Base-by-base conservation (phyloP, 2,888 invertebrate species). In the Antheraea yamamai region DNA sequence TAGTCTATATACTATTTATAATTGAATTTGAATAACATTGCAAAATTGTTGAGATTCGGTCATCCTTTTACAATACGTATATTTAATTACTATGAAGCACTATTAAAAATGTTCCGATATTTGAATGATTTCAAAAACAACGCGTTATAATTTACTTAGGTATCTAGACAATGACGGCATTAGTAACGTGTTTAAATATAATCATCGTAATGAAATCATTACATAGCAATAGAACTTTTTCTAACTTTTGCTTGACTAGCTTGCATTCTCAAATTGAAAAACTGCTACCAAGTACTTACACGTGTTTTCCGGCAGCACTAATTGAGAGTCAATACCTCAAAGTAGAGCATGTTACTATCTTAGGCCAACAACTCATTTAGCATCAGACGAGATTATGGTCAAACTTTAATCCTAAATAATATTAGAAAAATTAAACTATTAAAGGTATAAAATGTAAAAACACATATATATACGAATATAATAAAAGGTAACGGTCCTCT, bases 1-100 rank as follows among this genome's bases (percentile, higher is more conserved):
- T 51, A 47, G 78, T 78, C 79, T 23, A 16, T 35, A 26, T 14
- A 16, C 26, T 30, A 16, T 66, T 26, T 16, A 66, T 14, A 30
- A 66, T 14, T 14, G 6, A 30, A 30, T 66, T 16, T 12, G 23
- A 23, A 61, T 55, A 18, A 6, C 2, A 55, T 55, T 55, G 1
- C 18, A 18, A 14, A 55, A 18, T 55, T 18, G 6, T 55, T 55
- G 52, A 4, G 52, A 18, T 20, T 55, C 55, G 0, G 18, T 6
- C 7, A n/a, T 20, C 6, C 20, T 55, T 55, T 55, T 55, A 55
- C 10, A 23, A n/a, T 61, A 23, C 23, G n/a, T 61, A 23, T 61
- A 61, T 10, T 12, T 23, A 8, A 61, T 23, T 2, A 61, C 8
- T 12, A 61, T 12, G 14, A 23, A 61, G 10, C 23, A 30, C 30